Evolutionary conservation across 2,797 vertebrate species (phyloP).

Genomic region (Lithobates sylvaticus): DNA sequence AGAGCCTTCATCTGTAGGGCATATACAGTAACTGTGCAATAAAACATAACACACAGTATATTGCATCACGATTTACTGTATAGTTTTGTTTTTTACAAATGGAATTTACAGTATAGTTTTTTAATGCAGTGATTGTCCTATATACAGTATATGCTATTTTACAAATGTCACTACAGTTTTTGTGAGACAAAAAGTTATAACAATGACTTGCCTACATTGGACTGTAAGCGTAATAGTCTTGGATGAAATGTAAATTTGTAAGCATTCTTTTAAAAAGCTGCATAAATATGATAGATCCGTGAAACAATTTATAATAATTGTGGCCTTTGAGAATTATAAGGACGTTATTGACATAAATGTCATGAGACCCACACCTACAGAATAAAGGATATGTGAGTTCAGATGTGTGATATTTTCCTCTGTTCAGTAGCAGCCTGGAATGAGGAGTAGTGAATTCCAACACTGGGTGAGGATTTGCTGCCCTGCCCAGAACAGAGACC

Average conservation of each 20-base stretch:
- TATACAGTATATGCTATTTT: no score
- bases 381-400: neutral
- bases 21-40: no score
- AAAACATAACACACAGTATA: no score
- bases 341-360: neutral
- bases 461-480: constrained; percentile 45
- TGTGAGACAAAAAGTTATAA: no score
- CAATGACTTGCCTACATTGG: no score
- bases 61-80: no score
- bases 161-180: no score
- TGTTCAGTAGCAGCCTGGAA: constrained; percentile 22
- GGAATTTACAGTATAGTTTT: no score
- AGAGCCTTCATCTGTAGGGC: no score
- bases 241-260: neutral
- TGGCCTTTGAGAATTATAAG: neutral
- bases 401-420: constrained; percentile 20
- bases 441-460: constrained; percentile 44
- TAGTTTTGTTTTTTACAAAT: no score
- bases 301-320: neutral
- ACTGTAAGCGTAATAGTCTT: neutral
- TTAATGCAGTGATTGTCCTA: no score
- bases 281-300: neutral
- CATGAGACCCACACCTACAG: neutral
- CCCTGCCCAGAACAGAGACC: constrained; percentile 36
- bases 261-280: neutral